Evolutionary conservation across 2,113 vertebrate species (phyloP).

Genomic region (Neogale vison): DNA sequence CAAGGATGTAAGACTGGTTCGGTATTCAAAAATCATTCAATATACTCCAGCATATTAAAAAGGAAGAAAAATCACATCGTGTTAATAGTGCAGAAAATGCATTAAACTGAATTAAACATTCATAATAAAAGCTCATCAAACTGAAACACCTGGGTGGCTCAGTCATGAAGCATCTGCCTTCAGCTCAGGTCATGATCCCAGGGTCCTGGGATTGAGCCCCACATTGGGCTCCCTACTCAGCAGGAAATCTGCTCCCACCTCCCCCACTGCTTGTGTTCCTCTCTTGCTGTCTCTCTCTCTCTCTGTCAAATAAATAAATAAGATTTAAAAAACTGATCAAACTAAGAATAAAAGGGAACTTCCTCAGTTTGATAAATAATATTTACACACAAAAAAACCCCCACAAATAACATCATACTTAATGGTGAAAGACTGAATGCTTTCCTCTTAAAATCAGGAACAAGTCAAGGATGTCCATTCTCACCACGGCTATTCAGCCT

Average conservation of each 20-base stretch:
- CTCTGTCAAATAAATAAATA: too few relatives aligned
- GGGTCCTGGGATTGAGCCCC: too few relatives aligned
- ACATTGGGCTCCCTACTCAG: too few relatives aligned
- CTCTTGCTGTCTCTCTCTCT: too few relatives aligned
- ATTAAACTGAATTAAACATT: slow-evolving; percentile 32
- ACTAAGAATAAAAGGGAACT: neutral
- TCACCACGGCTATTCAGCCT: neutral
- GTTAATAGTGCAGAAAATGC: neutral
- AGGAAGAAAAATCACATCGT: slow-evolving; percentile 14
- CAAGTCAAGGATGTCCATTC: neutral
- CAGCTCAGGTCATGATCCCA: too few relatives aligned
- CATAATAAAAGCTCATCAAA: neutral
- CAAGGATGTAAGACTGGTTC: slow-evolving; percentile 6
- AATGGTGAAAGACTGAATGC: neutral
- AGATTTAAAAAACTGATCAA: neutral
- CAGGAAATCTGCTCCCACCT: too few relatives aligned
- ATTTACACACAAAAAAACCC: neutral
- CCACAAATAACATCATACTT: neutral
- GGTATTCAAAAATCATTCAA: neutral
- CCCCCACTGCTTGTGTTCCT: too few relatives aligned
- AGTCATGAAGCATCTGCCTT: too few relatives aligned
- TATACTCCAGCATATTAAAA: neutral
- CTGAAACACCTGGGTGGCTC: neutral
- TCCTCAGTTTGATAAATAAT: slow-evolving; percentile 9
- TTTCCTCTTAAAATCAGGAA: neutral